Base-by-base conservation (phyloP, 2,888 invertebrate species). In the Ormyrus nitidulus region DNA sequence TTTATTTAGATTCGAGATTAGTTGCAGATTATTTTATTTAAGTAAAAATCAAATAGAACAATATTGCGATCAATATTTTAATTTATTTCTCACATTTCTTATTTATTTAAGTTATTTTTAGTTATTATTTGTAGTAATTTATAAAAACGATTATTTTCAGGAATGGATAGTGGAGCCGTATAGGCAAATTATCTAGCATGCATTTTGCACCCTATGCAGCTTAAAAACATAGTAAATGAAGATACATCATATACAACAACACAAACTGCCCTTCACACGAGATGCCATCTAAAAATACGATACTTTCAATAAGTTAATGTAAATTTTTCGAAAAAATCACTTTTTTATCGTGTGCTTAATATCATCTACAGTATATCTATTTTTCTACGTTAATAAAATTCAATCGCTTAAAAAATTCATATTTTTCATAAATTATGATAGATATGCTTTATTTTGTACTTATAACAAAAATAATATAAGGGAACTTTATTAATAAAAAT, bases 81-180 rank as follows among this genome's bases (percentile, higher is more conserved):
- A 56, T n/a, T 34, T 13, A 6, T 19, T 59, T 8, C 4, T 19
- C 7, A 19, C 56, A 62, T 68, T 5, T 68, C 9, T 8, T 68
- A 46, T 54, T 51, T 53, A 58, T 71, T 59, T 56, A n/a, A n/a
- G 11, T 59, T 13, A 61, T 13, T 8, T 61, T 73, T 64, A 59
- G 34, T 46, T 62, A 48, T 64, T 64, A 44, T 72, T 53, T 53
- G 7, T 48, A 76, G 48, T 76, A 68, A 68, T n/a, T 68, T 69
- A 11, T n/a, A 66, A 53, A n/a, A 56, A 65, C 58, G 51, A 71
- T 77, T 77, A 65, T 71, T 77, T 77, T 71, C 71, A 77, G 77
- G 71, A 13, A n/a, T 65, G 71, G 71, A 62, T 65, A 65, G 51
- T 4, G 13, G 59, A 65, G 11, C 66, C 64, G 6, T 44, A 56